Percentiles rank a stretch among this genome's conserved stretches.
Conservation (phyloP, 2,797 vertebrate species). For the Phalloptychus januarius region DNA sequence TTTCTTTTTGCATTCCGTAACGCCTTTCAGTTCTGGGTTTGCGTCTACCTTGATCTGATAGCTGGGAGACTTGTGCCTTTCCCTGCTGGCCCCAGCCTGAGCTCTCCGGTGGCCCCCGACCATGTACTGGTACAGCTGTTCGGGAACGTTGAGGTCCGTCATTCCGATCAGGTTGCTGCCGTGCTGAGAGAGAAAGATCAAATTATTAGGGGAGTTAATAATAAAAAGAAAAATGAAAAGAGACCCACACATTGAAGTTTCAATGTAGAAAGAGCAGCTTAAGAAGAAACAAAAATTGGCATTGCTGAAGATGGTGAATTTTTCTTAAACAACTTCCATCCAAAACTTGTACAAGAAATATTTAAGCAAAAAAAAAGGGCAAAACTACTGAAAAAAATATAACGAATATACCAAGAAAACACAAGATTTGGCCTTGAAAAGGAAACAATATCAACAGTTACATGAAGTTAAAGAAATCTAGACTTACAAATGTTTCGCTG, state of each 20-base stretch:
- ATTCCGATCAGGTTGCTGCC: slow-evolving; percentile 98
- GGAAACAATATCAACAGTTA: not conserved
- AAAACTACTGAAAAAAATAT: not conserved
- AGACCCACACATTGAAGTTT: not conserved
- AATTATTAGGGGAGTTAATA: not conserved
- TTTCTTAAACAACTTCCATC: not conserved
- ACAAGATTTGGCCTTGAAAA: not conserved
- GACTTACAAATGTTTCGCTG: not conserved
- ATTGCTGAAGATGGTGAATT: not conserved
- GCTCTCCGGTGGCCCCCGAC: slow-evolving; percentile 93
- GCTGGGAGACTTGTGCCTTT: slow-evolving; percentile 98
- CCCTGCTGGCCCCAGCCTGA: slow-evolving; percentile 89
- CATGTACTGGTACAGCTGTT: slow-evolving; percentile 99
- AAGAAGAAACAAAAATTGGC: not conserved
- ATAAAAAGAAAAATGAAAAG: not conserved
- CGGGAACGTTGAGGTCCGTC: slow-evolving; percentile 96
- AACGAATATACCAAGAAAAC: not conserved
- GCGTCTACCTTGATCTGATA: slow-evolving; percentile 95
- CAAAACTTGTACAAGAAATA: not conserved
- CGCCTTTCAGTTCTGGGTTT: not conserved
- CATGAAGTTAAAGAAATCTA: not conserved
- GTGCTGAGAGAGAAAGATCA: slow-evolving; percentile 77
- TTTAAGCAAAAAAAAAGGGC: not conserved
- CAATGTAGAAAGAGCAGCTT: no score
- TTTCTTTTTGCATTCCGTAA: not conserved